Conservation (phyloP, 2,888 invertebrate genomes). For the Zootermopsis nevadensis region DNA sequence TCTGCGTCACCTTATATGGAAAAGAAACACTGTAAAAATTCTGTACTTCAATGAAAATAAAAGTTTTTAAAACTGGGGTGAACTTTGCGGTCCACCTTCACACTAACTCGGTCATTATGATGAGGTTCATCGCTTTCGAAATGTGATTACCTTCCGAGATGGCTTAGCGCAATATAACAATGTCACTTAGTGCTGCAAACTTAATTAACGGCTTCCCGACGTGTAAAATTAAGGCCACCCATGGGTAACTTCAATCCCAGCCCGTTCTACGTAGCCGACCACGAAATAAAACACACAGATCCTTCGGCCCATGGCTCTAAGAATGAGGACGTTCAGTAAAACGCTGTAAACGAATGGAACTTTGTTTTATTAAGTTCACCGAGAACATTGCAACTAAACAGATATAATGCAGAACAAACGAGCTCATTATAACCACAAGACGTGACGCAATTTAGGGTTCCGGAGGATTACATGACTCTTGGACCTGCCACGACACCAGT, state of each 20-base stretch:
- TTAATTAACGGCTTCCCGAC: slow-evolving; percentile 25
- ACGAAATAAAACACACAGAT: not conserved
- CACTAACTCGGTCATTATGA: slow-evolving; percentile 14
- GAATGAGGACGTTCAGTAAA: no score
- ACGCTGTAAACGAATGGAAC: no score
- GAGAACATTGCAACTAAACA: no score
- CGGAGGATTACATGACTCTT: no score
- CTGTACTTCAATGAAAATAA: slow-evolving; percentile 1
- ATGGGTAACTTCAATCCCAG: slow-evolving; percentile 15
- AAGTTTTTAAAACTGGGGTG: slow-evolving; percentile 3
- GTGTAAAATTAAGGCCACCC: slow-evolving; percentile 34
- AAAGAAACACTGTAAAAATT: not conserved
- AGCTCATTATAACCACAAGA: no score
- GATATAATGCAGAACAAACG: no score
- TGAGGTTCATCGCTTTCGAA: slow-evolving; percentile 25
- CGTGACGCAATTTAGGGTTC: no score
- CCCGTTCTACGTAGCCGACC: not conserved
- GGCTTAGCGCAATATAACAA: slow-evolving; percentile 28
- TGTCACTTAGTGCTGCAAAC: slow-evolving; percentile 24
- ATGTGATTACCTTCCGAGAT: slow-evolving; percentile 30
- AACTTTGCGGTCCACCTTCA: not conserved
- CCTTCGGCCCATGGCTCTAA: no score
- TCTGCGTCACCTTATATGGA: no score
- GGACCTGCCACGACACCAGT: no score
- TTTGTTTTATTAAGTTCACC: no score